Evolutionary conservation across 2,888 invertebrate species (phyloP).

Genomic region (Achlya flavicornis): DNA sequence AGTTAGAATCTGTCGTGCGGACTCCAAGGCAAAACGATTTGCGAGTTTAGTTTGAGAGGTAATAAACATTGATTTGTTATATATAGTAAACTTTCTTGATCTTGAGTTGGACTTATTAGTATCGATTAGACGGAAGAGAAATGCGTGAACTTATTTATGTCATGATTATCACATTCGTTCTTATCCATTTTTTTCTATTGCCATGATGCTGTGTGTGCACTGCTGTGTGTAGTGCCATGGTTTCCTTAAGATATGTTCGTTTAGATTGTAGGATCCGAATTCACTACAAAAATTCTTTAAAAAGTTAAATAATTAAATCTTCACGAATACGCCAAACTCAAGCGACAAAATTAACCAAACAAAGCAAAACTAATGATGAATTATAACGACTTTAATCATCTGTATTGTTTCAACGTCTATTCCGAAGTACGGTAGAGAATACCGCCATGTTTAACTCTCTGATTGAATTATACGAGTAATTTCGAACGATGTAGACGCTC

Average conservation of each 20-base stretch:
- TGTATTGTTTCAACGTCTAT: constrained; percentile 29
- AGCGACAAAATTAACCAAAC: constrained; percentile 11
- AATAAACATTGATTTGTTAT: too few species aligned
- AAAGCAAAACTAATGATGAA: constrained; percentile 35
- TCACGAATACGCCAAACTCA: constrained; percentile 23
- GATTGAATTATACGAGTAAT: constrained; percentile 46
- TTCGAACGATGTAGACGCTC: constrained; percentile 31
- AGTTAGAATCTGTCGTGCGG: neutral
- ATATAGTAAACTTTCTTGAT: neutral
- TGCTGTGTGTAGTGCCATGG: too few species aligned
- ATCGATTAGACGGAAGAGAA: too few species aligned
- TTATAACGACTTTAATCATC: constrained; percentile 35
- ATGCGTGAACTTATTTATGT: too few species aligned
- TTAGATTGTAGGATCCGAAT: too few species aligned
- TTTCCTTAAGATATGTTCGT: too few species aligned
- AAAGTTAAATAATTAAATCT: too few species aligned
- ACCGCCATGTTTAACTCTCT: constrained; percentile 34
- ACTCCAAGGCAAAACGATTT: neutral
- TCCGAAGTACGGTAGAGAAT: constrained; percentile 3
- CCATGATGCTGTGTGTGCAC: too few species aligned
- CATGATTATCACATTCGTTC: too few species aligned
- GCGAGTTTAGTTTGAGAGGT: neutral
- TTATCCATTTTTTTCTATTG: too few species aligned
- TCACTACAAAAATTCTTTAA: too few species aligned
- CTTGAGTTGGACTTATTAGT: too few species aligned